phyloP scores from a whole-genome alignment of 2,888 invertebrate genomes.

The Drosophila mimetica region DNA sequence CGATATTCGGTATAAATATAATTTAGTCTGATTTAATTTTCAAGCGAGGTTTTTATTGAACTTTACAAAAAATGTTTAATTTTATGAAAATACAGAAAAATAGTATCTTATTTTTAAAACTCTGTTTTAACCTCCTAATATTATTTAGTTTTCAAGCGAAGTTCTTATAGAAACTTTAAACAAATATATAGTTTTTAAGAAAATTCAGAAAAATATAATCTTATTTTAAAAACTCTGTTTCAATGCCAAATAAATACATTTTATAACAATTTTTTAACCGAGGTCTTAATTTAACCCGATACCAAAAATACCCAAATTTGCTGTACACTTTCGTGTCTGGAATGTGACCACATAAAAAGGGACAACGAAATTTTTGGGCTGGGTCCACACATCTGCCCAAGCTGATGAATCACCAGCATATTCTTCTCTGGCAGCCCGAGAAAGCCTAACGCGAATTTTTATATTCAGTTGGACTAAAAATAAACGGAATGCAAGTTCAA shows the following conservation, averaged over 20 bases:
- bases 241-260: too few relatives aligned
- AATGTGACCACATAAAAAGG: conserved; percentile 20
- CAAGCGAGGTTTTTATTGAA: too few relatives aligned
- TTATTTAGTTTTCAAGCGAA: too few relatives aligned
- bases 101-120: too few relatives aligned
- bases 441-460: conserved; percentile 27
- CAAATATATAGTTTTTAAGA: too few relatives aligned
- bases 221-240: too few relatives aligned
- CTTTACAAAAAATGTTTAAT: too few relatives aligned
- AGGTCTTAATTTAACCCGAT: background rate
- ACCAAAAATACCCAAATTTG: background rate
- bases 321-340: conserved; percentile 17
- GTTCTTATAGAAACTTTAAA: too few relatives aligned
- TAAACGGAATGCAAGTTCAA: conserved; percentile 36
- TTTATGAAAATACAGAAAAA: too few relatives aligned
- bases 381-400: conserved; percentile 28
- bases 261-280: too few relatives aligned
- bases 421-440: conserved; percentile 6
- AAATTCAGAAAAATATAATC: too few relatives aligned
- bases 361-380: conserved; percentile 17
- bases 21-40: background rate
- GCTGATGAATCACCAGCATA: conserved; percentile 45
- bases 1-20: background rate
- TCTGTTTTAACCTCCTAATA: too few relatives aligned
- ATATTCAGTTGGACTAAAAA: conserved; percentile 27